These are phyloP conservation scores for Mya arenaria DNA, from an alignment of 1,140 invertebrate genomes.

Conservation along the genomic window DNA sequence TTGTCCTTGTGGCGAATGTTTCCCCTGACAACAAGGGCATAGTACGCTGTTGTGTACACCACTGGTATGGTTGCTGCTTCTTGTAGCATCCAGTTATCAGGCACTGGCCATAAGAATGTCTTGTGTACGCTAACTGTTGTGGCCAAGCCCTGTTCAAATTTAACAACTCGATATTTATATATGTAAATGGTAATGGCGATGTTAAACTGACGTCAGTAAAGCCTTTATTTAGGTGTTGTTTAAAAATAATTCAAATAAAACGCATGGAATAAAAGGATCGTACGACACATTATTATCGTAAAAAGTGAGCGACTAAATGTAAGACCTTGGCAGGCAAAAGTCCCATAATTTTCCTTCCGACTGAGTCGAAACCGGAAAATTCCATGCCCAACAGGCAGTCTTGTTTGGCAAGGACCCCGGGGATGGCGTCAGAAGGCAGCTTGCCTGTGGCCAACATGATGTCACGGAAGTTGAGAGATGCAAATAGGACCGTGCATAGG, in stretches of 20 bases:
- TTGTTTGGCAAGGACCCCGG: constrained; percentile 84
- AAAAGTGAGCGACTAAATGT: background rate
- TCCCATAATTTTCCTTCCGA: constrained; percentile 94
- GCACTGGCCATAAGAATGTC: constrained; percentile 94
- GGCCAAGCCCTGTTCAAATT: constrained; percentile 86
- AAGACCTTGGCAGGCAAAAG: constrained; percentile 89
- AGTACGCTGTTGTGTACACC: constrained; percentile 96
- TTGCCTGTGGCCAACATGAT: constrained; percentile 98
- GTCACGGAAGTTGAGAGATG: constrained; percentile 97
- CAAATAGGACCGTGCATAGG: constrained; percentile 94
- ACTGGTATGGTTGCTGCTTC: constrained; percentile 97
- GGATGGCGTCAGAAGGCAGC: constrained; percentile 95
- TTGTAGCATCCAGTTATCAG: constrained; percentile 92
- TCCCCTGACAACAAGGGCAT: constrained; percentile 93
- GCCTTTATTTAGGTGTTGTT: background rate
- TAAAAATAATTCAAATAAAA: background rate
- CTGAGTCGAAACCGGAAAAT: constrained; percentile 89
- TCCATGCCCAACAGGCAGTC: constrained; percentile 97
- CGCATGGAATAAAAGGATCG: background rate
- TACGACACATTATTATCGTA: background rate
- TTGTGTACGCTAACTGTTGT: constrained; percentile 93
- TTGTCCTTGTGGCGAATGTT: constrained; percentile 90
- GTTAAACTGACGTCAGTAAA: background rate
- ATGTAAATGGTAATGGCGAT: background rate
- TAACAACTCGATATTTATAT: background rate